Evolutionary conservation across 1,140 invertebrate genomes (phyloP), one percentile per base, ranked within the genome.

Genomic region (Drosophila parvula): DNA sequence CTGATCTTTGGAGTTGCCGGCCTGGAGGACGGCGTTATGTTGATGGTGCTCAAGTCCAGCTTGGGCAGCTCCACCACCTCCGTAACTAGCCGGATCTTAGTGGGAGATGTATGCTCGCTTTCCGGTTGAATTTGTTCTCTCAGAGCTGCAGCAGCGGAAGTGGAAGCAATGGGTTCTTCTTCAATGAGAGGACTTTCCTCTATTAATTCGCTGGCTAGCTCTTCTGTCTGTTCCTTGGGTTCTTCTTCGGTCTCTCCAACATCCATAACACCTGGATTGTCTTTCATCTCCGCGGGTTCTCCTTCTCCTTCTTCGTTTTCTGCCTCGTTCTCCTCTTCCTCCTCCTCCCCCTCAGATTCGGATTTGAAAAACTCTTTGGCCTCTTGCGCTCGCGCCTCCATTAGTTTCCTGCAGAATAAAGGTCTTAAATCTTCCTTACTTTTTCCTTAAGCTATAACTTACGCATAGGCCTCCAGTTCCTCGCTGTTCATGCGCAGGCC

Each of bases 351-450:
- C 60, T 94, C 93, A 9, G 92, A 93, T 63, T 94, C 93, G 8
- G 93, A 93, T 80, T 93, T 94, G 60, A 93, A 94, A 81, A 94
- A 94, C 64, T 93, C 89, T 41, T 93, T 92, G 2, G 93, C 92
- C 81, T 93, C 92, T 74, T 94, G 94, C 38, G 93, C 92, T 14
- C 93, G 90, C 63, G 93, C 92, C 68, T 94, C 91, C 78, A 94
- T 81, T 32, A 92, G 85, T 83, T 93, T 92, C 5, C 93, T 94
- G 78, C 69, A 61, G 27, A 8, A 5, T 11, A 3, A 4, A 14
- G 2, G 36, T 2, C 4, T 16, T 32, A 10, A 4, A 5, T n/a
- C 8, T 1, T 10, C 3, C 48, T 18, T 4, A 30, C 38, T 16
- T 0, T 16, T 0, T n/a, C 5, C 32, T 3, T 10, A 5, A 5